Base-by-base conservation (phyloP, 2,113 vertebrate genomes). In the Vimba vimba region DNA sequence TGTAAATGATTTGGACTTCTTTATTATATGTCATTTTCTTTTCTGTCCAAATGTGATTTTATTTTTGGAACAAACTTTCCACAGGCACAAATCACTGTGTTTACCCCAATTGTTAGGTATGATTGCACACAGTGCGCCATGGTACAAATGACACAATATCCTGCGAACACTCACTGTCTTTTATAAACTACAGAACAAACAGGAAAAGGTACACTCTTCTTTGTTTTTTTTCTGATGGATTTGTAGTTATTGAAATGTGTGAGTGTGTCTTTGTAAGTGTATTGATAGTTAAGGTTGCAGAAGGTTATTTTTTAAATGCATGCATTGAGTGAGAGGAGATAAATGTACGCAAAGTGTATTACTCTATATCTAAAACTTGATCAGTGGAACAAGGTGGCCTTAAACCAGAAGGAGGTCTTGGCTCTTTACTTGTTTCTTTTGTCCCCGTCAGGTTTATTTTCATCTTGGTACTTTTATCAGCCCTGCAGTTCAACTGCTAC, bases 311-410 rank as follows among this genome's bases (percentile, higher is more conserved):
- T 73, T 89, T 75, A 79, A 91, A 76, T 88, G 66, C 85, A 76
- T 91, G 87, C 91, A 57, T 80, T 90, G 91, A 91, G 84, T 83
- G 83, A 92, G 88, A 88, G 21, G 17, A 92, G 87, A 90, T 87
- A 90, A 88, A 91, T 92, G 89, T 90, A 91, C 85, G 82, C 36
- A 55, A 87, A 89, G 86, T 92, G 90, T 92, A 82, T 55, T 83
- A 66, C 90, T 91, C 85, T 89, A 36, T 91, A 88, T 90, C 36
- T 90, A 88, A 92, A 88, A 92, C 91, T 92, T 94, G 87, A 94
- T 86, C 82, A 91, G 93, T 93, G 92, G 92, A 90, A 91, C 50
- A 91, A 92, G 91, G 93, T 93, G 94, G 94, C 94, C 94, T 95
- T 95, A 93, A 88, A 93, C 90, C 89, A 91, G 89, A 91, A 93